These are phyloP conservation scores for Chloebia gouldiae DNA, from an alignment of 2,113 vertebrate genomes.

Conservation along the genomic window DNA sequence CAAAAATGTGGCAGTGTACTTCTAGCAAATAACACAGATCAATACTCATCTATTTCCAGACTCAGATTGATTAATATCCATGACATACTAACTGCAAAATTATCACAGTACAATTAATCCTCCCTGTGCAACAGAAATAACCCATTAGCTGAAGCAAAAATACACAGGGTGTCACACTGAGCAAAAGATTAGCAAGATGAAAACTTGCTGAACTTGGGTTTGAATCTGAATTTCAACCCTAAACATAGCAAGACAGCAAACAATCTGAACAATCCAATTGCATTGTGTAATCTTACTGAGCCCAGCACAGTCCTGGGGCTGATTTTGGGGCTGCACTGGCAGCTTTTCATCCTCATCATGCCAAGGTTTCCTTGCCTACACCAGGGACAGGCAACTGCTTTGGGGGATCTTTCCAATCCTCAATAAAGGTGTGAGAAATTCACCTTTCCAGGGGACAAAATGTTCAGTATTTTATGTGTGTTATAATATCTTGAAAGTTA, in stretches of 20 bases:
- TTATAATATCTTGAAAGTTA: background rate
- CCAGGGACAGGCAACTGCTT: background rate
- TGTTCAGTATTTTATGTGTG: background rate
- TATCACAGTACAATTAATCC: background rate
- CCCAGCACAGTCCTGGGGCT: background rate
- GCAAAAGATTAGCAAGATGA: background rate
- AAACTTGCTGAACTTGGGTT: background rate
- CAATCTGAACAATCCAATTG: background rate
- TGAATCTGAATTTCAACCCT: background rate
- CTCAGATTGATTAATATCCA: conserved; percentile 35
- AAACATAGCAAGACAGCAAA: background rate
- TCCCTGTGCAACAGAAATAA: conserved; percentile 13
- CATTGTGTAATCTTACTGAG: background rate
- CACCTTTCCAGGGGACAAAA: background rate
- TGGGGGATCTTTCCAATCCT: background rate
- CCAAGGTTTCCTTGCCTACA: background rate
- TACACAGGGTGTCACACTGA: background rate
- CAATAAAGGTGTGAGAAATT: background rate
- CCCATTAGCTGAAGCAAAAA: conserved; percentile 16
- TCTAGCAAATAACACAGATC: conserved; percentile 29
- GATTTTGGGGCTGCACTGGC: background rate
- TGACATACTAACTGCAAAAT: conserved; percentile 21
- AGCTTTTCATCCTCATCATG: fast-evolving
- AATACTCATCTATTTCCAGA: conserved; percentile 38
- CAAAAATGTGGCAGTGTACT: background rate